Evolutionary conservation across 2,113 vertebrate genomes (phyloP), one percentile per base, ranked within the genome.

Genomic region (Henicopernis longicauda): DNA sequence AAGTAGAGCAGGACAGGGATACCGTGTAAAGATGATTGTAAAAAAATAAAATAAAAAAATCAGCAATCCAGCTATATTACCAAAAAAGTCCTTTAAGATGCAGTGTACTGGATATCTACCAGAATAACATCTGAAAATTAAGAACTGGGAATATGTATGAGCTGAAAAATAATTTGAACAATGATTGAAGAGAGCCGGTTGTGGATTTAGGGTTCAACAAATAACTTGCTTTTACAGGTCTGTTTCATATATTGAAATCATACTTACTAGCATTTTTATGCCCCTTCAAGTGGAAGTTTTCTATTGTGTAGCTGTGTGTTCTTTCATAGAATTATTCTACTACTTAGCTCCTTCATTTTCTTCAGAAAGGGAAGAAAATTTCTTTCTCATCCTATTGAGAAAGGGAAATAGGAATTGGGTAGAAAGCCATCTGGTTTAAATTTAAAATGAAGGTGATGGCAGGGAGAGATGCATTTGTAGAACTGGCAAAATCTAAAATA

Each of bases 401-500:
- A 61, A 13, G 66, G 49, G 49, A 95, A 89, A 42, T 63, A 93
- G 71, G 42, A 83, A 66, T 40, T 61, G 17, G 40, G 45, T 83
- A 36, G 47, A 90, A 96, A 86, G 42, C 16, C 5, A 40, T 91
- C 82, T 96, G 72, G 16, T 95, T 96, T 92, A 87, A 90, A 85
- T 76, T 42, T 90, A 55, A 78, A 79, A 76, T 16, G 12, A 71
- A 89, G 58, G 31, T 85, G 90, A 57, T 95, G 72, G 44, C 84
- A 86, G n/a, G 23, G 58, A 72, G 42, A 81, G 59, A 93, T 89
- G 36, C 42, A 58, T 65, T 67, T 89, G 44, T 87, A 67, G 50
- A 78, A 70, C 32, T 91, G n/a, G 84, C n/a, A 54, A 62, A 96
- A 66, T 79, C 54, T 63, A 76, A 82, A 79, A 72, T 54, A 4